phyloP scores from a whole-genome alignment of 2,113 vertebrate genomes.

The Macroglossus sobrinus region DNA sequence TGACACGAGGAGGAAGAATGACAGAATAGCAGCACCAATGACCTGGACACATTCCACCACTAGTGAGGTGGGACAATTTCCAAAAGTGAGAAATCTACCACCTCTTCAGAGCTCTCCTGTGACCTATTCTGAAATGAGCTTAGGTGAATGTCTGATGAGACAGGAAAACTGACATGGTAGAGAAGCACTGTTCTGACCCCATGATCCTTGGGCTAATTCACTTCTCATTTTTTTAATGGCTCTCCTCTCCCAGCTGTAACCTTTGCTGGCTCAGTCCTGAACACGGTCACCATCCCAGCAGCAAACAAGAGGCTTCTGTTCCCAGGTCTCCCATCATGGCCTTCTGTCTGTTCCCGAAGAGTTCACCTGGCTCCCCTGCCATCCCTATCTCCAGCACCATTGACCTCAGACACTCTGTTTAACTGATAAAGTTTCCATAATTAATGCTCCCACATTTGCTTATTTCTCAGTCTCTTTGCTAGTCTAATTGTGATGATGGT shows the following conservation, averaged over 20 bases:
- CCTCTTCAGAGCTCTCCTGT: not conserved
- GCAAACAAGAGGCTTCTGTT: not conserved
- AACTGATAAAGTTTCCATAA: not conserved
- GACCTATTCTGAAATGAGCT: not conserved
- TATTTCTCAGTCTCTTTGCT: not conserved
- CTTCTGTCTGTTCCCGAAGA: not conserved
- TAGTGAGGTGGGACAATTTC: not conserved
- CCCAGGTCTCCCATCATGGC: accelerated
- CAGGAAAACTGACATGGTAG: not conserved
- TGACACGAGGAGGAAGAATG: not conserved
- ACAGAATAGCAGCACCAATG: not conserved
- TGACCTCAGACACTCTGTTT: not conserved
- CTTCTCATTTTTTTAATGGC: not conserved
- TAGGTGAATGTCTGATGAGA: not conserved
- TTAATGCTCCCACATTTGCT: not conserved
- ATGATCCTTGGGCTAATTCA: not conserved
- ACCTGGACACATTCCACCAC: not conserved
- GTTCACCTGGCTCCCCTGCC: not conserved
- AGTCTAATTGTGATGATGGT: not conserved
- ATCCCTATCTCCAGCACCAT: not conserved
- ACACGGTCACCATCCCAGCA: not conserved
- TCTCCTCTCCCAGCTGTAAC: accelerated
- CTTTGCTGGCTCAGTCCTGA: not conserved
- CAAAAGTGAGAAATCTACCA: not conserved
- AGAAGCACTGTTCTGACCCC: not conserved